phyloP scores from a whole-genome alignment of 2,113 vertebrate species.

The Bombycilla garrulus region DNA sequence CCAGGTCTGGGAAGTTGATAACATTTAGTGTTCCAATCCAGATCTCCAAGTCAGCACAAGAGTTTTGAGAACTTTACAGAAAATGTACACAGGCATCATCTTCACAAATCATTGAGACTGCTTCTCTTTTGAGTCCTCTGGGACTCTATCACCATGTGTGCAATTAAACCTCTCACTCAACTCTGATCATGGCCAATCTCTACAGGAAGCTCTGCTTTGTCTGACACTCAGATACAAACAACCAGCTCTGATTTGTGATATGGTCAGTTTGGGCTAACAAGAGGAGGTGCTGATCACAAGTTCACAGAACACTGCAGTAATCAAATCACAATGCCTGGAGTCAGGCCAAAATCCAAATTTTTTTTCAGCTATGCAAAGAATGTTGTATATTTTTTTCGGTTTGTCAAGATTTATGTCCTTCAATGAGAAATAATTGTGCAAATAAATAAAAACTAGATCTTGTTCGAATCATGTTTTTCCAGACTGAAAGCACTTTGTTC shows the following conservation, averaged over 20 bases:
- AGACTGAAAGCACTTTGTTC: not conserved
- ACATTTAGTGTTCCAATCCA: not conserved
- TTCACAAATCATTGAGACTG: not conserved
- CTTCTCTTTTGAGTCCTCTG: not conserved
- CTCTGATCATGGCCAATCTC: not conserved
- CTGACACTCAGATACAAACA: not conserved
- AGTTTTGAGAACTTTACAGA: not conserved
- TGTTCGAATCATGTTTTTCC: slow-evolving; percentile 1
- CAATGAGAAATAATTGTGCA: not conserved
- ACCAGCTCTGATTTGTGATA: not conserved
- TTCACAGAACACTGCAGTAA: not conserved
- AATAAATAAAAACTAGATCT: slow-evolving; percentile 4
- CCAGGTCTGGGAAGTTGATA: not conserved
- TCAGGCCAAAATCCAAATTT: not conserved
- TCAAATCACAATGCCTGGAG: not conserved
- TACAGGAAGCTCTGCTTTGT: not conserved
- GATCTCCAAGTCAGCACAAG: not conserved
- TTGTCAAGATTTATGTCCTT: not conserved
- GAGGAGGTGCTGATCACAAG: not conserved
- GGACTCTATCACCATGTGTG: not conserved
- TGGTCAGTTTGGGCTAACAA: not conserved
- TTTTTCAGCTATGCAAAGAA: not conserved
- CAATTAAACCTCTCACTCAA: not conserved
- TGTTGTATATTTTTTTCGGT: slow-evolving; percentile 40
- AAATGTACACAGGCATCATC: not conserved